A percentile compares a stretch with the other conserved stretches of the same genome.
phyloP scores from a whole-genome alignment of 2,797 vertebrate species.

The Chiroxiphia lanceolata region DNA sequence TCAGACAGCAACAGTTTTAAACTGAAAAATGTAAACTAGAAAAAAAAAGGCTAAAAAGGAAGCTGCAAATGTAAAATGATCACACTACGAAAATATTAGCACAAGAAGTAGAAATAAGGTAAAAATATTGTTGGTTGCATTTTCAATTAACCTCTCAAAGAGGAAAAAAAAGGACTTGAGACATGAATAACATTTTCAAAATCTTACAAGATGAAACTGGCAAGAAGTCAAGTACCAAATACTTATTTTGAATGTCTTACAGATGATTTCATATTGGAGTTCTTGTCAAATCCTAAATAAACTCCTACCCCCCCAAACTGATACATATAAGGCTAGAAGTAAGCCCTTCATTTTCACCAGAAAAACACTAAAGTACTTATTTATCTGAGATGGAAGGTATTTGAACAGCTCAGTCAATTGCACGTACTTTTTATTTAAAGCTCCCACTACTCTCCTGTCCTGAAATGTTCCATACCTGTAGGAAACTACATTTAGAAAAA shows the following conservation, averaged over 20 bases:
- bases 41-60: background rate
- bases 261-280: background rate
- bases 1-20: background rate
- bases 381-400: background rate
- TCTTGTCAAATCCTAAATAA: background rate
- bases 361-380: background rate
- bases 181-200: background rate
- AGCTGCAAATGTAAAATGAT: background rate
- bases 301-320: fast-evolving
- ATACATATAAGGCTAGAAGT: background rate
- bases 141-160: background rate
- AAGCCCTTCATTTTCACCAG: background rate
- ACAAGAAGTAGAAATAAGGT: background rate
- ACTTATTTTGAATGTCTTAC: background rate
- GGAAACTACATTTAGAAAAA: background rate
- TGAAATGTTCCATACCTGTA: background rate
- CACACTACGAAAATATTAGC: background rate
- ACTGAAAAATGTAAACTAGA: background rate
- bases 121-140: background rate
- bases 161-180: background rate
- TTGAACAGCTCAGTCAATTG: background rate
- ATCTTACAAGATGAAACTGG: background rate
- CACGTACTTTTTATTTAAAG: background rate
- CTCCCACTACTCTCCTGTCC: background rate
- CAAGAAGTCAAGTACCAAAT: background rate